Percentiles rank a stretch among this genome's conserved stretches.
These are phyloP conservation scores for Petrophora chlorosata DNA, from an alignment of 2,888 invertebrate genomes.

Conservation along the genomic window DNA sequence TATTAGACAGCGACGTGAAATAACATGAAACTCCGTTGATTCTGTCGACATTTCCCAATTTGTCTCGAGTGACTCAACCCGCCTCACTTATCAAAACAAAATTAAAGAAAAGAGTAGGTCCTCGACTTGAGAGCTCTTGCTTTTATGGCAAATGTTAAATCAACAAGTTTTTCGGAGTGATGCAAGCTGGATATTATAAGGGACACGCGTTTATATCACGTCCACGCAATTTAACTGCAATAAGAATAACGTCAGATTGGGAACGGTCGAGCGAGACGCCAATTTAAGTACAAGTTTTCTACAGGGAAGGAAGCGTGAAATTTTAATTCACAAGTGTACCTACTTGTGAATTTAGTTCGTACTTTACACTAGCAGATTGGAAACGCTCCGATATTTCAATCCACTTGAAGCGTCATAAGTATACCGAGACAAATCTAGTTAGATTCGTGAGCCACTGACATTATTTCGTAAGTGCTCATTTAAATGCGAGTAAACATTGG, in stretches of 20 bases:
- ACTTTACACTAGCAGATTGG: conserved; percentile 25
- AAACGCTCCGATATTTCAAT: conserved; percentile 38
- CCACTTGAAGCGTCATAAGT: conserved; percentile 31
- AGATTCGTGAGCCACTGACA: conserved; percentile 52
- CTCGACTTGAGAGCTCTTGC: conserved; percentile 51
- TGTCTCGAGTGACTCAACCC: conserved; percentile 50
- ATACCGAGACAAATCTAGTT: conserved; percentile 55
- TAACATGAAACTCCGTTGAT: conserved; percentile 33
- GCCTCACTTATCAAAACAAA: conserved; percentile 57
- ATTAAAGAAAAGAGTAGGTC: conserved; percentile 54
- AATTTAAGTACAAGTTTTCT: conserved; percentile 6
- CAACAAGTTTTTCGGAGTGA: conserved; percentile 67
- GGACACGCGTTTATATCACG: conserved; percentile 43
- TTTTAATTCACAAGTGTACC: conserved; percentile 9
- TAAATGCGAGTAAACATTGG: conserved; percentile 63
- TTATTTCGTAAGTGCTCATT: conserved; percentile 61
- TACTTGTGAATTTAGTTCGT: no score
- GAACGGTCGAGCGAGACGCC: conserved; percentile 1
- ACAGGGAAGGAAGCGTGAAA: conserved; percentile 11
- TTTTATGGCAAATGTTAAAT: conserved; percentile 73
- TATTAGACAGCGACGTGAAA: conserved; percentile 34
- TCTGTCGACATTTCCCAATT: conserved; percentile 47
- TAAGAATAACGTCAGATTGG: conserved; percentile 24
- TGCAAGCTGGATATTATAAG: conserved; percentile 55
- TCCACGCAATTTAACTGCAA: conserved; percentile 47